phyloP scores from a whole-genome alignment of 2,888 invertebrate species.

The Drosophila crucigera region DNA sequence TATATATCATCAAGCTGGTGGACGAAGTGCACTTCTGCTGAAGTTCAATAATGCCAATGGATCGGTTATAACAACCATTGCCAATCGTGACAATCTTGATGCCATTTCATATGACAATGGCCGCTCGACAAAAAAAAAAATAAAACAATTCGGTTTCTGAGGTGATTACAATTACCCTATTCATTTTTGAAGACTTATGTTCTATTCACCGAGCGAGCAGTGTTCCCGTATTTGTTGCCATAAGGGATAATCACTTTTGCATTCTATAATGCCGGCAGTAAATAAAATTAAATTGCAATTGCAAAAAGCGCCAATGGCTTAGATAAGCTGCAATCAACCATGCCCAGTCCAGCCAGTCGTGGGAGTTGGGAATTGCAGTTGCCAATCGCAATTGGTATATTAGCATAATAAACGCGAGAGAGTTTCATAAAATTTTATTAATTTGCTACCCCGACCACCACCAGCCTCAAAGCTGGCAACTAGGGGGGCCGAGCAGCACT shows the following conservation, averaged over 20 bases:
- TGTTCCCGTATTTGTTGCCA: slow-evolving; percentile 42
- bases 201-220: background rate
- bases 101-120: slow-evolving; percentile 41
- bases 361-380: slow-evolving; percentile 19
- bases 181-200: background rate
- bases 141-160: background rate
- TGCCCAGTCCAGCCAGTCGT: slow-evolving; percentile 2
- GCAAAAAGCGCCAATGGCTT: slow-evolving; percentile 59
- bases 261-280: slow-evolving; percentile 58
- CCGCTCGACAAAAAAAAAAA: background rate
- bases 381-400: slow-evolving; percentile 43
- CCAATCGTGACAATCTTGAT: slow-evolving; percentile 47
- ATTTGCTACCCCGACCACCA: slow-evolving; percentile 32
- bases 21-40: slow-evolving; percentile 4
- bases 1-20: slow-evolving; percentile 8
- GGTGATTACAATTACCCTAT: slow-evolving; percentile 6
- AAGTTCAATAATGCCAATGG: slow-evolving; percentile 10
- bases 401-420: slow-evolving; percentile 72
- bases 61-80: slow-evolving; percentile 8
- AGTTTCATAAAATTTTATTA: slow-evolving; percentile 74
- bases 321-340: slow-evolving; percentile 66
- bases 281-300: slow-evolving; percentile 70
- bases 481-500: slow-evolving; percentile 52
- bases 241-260: slow-evolving; percentile 73
- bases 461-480: background rate